Base-by-base conservation (phyloP, 2,797 vertebrate species). In the Myoxocephalus aenaeus region DNA sequence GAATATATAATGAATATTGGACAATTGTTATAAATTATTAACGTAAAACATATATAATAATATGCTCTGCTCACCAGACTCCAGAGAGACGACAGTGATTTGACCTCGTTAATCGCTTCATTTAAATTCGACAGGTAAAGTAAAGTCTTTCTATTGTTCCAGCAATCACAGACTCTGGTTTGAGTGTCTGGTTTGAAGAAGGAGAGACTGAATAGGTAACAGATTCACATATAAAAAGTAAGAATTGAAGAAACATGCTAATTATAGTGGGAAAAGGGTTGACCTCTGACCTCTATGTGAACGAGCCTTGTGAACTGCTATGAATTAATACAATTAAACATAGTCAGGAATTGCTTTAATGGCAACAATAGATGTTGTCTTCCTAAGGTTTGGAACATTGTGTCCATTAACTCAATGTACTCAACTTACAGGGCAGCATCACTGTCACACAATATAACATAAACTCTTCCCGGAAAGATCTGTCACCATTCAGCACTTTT, bases 271-370 rank as follows among this genome's bases (percentile, higher is more conserved):
- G 20, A 50, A 50, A 50, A n/a, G 20, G 7, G 10, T 2, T 64
- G 57, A 75, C 53, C 50, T 64, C 14, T 51, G 71, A 75, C 50
- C 42, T 67, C n/a, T 57, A 38, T 34, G 34, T 42, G 34, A 62
- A n/a, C 54, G 50, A 17, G 17, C 48, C 51, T 44, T 38, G 25
- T 50, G 36, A 38, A 69, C 13, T 7, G 17, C 1, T 46, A 4
- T 25, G 13, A 42, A 58, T 63, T 48, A 18, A 64, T 42, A 34
- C 20, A 40, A 18, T 57, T 10, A 11, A 3, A 44, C 7, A 63
- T 1, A 13, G 10, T 6, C 36, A 66, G 44, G 44, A 34, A 18
- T 29, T n/a, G 38, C 12, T 46, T 17, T 36, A 38, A 42, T 36
- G 27, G n/a, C 18, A 54, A 50, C 13, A 56, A 17, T 22, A 50